Evolutionary conservation across 2,888 invertebrate species (phyloP).

Genomic region (Synanthedon myopaeformis): DNA sequence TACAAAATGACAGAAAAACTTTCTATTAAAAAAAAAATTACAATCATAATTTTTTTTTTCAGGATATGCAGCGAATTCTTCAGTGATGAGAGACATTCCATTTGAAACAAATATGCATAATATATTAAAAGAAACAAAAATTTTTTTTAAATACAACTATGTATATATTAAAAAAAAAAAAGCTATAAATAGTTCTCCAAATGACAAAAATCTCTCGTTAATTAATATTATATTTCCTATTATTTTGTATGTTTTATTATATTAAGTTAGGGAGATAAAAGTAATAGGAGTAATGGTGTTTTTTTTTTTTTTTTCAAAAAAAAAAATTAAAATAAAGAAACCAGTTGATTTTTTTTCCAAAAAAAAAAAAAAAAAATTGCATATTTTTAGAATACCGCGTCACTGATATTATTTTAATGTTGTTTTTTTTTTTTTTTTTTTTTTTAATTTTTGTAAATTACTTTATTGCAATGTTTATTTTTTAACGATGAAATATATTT

Average conservation of each 20-base stretch:
- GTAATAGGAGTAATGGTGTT: no score
- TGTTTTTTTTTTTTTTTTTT: not conserved
- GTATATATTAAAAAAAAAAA: slow-evolving; percentile 11
- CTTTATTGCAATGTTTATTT: not conserved
- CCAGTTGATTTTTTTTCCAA: no score
- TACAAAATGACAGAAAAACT: no score
- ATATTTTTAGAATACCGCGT: not conserved
- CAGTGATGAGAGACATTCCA: slow-evolving; percentile 64
- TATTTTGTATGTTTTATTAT: not conserved
- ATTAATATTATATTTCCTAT: not conserved
- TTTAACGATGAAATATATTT: not conserved
- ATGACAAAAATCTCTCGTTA: slow-evolving; percentile 53
- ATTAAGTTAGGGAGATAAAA: no score
- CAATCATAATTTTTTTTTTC: slow-evolving; percentile 14
- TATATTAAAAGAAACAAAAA: slow-evolving; percentile 19
- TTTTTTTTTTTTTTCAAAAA: no score
- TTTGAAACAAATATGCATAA: slow-evolving; percentile 17
- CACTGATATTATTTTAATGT: not conserved
- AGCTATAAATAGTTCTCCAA: slow-evolving; percentile 22
- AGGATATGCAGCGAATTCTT: slow-evolving; percentile 57
- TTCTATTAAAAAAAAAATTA: not conserved
- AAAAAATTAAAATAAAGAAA: no score
- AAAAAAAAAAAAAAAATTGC: no score
- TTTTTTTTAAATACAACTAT: slow-evolving; percentile 17
- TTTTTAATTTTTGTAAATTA: not conserved